Evolutionary conservation across 2,888 invertebrate species (phyloP), one percentile per base, ranked within the genome.

Genomic region (Ligdia adustata): DNA sequence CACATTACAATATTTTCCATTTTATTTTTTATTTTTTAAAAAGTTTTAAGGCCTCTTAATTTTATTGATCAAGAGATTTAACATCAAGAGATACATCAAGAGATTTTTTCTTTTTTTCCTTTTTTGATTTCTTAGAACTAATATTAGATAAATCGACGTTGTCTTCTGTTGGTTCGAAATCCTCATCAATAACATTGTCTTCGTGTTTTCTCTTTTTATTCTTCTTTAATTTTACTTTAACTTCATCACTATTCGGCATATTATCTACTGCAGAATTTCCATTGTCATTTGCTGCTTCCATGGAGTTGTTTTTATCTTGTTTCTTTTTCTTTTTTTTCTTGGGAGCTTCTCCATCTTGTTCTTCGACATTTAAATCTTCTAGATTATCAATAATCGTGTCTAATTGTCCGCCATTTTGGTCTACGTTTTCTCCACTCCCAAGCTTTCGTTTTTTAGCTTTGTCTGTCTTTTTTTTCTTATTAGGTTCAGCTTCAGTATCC

Each of bases 391-490:
- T 38, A 33, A 42, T 9, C 2, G 14, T 27, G 11, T 4, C 22
- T 7, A 48, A 7, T 14, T 13, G 14, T 35, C 29, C 32, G n/a
- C 12, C 14, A 16, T 37, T 35, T 35, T 47, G 29, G 15, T 35
- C 13, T 9, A 18, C 9, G 22, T 20, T 11, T 6, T 22, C 27
- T 27, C 15, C 28, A 12, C 20, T 39, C 12, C 24, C 27, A 27
- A 16, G 48, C 48, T 39, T 43, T 37, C 41, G n/a, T 11, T 33
- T 45, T 31, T 13, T 38, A 4, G 9, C 11, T 63, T 69, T 63
- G 39, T 66, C 52, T 61, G 69, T 63, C 33, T 66, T 65, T 39
- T 67, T 70, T 50, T 69, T 75, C 58, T 69, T 72, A 52, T 63
- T 70, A 4, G 56, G 57, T 4, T 54, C 42, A 40, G 47, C 44